A percentile compares a stretch with the other conserved stretches of the same genome.
Conservation (phyloP, 2,888 invertebrate species). For the Philhelius pedissequus region DNA sequence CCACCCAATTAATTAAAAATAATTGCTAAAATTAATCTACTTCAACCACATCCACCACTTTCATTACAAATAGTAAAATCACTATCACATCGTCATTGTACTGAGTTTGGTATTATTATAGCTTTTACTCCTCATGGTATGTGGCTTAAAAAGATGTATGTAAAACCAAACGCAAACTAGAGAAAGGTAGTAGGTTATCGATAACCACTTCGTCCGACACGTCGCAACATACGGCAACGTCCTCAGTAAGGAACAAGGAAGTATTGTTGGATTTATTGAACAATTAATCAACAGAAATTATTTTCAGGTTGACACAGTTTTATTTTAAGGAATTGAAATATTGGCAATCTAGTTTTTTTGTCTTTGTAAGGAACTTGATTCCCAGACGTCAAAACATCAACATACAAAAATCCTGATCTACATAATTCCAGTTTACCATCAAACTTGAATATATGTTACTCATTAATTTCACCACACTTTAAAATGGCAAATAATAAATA, state of each 20-base stretch:
- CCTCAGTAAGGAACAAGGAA: not conserved
- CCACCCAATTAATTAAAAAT: too few species aligned
- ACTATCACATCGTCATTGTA: too few species aligned
- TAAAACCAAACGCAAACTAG: not conserved
- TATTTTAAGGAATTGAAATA: constrained; percentile 8
- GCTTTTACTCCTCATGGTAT: too few species aligned
- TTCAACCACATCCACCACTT: too few species aligned
- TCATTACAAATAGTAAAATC: too few species aligned
- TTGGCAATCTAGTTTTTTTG: not conserved
- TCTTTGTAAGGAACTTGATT: not conserved
- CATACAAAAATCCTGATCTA: constrained; percentile 17
- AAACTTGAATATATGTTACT: not conserved
- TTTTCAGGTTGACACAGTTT: constrained; percentile 27
- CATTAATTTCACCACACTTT: not conserved
- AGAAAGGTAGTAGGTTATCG: constrained; percentile 4
- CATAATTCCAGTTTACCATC: constrained; percentile 6
- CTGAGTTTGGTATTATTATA: too few species aligned
- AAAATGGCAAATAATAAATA: not conserved
- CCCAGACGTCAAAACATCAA: not conserved
- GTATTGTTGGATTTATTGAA: not conserved
- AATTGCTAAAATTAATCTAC: too few species aligned
- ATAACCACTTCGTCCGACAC: not conserved
- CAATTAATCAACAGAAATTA: not conserved
- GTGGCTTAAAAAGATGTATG: too few species aligned
- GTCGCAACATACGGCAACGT: not conserved